phyloP scores from a whole-genome alignment of 2,113 vertebrate genomes.

The Oreochromis aureus region DNA sequence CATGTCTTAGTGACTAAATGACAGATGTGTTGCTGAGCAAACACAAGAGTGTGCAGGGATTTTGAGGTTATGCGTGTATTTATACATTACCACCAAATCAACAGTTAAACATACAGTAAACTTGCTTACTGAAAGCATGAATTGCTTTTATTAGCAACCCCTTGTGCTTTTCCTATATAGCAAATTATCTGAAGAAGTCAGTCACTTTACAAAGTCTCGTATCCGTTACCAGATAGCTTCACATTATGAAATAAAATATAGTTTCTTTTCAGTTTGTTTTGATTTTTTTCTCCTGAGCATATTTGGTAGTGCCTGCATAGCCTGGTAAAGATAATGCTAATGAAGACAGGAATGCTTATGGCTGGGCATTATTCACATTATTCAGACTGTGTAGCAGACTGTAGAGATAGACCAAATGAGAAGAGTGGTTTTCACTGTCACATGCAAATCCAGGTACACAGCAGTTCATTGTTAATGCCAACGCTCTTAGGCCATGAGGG shows the following conservation, averaged over 20 bases:
- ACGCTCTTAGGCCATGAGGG: neutral
- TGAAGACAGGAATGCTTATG: neutral
- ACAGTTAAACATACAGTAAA: neutral
- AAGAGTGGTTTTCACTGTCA: neutral
- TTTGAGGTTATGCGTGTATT: neutral
- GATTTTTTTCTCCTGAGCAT: neutral
- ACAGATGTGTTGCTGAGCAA: neutral
- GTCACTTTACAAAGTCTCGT: neutral
- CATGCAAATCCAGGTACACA: neutral
- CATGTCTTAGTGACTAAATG: conserved; percentile 12
- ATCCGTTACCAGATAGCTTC: neutral
- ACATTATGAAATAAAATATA: neutral
- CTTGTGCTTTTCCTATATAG: neutral
- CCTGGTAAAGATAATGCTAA: neutral
- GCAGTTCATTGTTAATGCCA: neutral
- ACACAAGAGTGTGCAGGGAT: neutral
- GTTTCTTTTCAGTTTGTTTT: neutral
- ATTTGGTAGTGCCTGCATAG: neutral
- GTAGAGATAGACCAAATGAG: neutral
- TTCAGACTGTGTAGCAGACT: neutral
- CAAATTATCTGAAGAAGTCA: neutral
- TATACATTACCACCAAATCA: neutral
- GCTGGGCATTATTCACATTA: neutral
- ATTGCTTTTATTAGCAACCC: neutral
- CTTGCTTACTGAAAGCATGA: neutral